Evolutionary conservation across 2,888 invertebrate species (phyloP).

Genomic region (Asteroscopus sphinx): DNA sequence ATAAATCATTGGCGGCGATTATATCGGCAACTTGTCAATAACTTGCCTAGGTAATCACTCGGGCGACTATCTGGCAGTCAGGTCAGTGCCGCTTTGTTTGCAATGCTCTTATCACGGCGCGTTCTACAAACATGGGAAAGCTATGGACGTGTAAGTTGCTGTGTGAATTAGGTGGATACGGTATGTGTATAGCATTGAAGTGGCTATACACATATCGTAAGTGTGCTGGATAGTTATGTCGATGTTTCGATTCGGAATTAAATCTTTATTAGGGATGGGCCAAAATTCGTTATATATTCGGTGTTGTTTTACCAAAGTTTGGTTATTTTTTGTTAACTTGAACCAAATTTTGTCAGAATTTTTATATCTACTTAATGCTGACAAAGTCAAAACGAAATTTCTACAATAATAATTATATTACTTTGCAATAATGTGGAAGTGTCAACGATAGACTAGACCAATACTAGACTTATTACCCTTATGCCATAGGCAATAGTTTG

Average conservation of each 20-base stretch:
- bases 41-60: slow-evolving; percentile 78
- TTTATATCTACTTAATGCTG: no score
- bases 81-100: slow-evolving; percentile 82
- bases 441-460: no score
- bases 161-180: slow-evolving; percentile 46
- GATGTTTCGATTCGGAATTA: not conserved
- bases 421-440: no score
- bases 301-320: no score
- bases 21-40: slow-evolving; percentile 67
- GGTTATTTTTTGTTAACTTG: no score
- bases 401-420: no score
- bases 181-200: slow-evolving; percentile 5
- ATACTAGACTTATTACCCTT: no score
- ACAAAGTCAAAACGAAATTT: no score
- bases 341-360: no score
- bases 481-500: no score
- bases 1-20: slow-evolving; percentile 60
- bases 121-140: slow-evolving; percentile 74
- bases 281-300: no score
- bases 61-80: slow-evolving; percentile 75
- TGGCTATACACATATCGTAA: not conserved
- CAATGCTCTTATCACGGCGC: slow-evolving; percentile 84
- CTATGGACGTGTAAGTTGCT: slow-evolving; percentile 27
- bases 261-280: no score
- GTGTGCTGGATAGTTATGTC: not conserved